Percentiles rank a stretch among this genome's conserved stretches.
These are phyloP conservation scores for Gerris buenoi DNA, from an alignment of 1,140 invertebrate genomes.

Conservation along the genomic window DNA sequence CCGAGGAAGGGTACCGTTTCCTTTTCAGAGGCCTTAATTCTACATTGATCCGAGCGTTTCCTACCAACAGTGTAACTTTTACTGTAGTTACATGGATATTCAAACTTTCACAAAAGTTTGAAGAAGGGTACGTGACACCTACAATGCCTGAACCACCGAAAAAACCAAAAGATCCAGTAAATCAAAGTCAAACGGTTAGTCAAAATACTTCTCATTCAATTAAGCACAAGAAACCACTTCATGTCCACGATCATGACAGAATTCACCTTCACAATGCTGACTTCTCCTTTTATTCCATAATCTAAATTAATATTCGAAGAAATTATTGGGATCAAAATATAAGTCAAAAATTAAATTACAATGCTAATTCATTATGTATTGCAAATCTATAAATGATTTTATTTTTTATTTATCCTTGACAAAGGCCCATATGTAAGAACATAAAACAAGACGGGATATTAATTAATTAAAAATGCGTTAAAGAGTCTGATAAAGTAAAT, in stretches of 20 bases:
- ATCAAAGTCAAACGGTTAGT: neutral
- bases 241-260: neutral
- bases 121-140: neutral
- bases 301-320: too few species aligned
- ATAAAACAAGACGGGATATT: too few species aligned
- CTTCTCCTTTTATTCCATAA: neutral
- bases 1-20: slow-evolving; percentile 47
- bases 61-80: slow-evolving; percentile 83
- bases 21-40: slow-evolving; percentile 56
- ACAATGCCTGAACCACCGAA: neutral
- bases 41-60: slow-evolving; percentile 69
- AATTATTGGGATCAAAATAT: too few species aligned
- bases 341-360: too few species aligned
- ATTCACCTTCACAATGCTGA: neutral
- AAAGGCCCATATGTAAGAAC: too few species aligned
- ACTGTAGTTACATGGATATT: slow-evolving; percentile 64
- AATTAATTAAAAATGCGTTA: too few species aligned
- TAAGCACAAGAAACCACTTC: too few species aligned
- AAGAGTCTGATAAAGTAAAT: too few species aligned
- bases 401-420: too few species aligned
- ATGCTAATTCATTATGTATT: too few species aligned
- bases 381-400: too few species aligned
- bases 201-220: neutral
- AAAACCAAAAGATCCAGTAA: neutral
- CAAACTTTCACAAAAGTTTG: slow-evolving; percentile 23